These are phyloP conservation scores for Papilio gigon DNA, from an alignment of 2,888 invertebrate genomes.

Conservation along the genomic window DNA sequence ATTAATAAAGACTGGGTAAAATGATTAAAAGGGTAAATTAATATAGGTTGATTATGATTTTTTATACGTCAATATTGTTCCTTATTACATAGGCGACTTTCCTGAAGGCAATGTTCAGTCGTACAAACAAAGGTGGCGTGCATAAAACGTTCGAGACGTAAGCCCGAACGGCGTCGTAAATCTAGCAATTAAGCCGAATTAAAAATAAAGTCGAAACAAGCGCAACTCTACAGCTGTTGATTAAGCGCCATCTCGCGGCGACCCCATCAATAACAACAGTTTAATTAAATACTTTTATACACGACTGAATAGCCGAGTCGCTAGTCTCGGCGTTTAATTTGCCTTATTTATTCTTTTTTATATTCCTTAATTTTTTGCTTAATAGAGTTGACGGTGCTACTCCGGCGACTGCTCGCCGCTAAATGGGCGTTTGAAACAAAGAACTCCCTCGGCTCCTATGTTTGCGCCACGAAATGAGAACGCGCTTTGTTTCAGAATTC, in stretches of 20 bases:
- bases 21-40: too few relatives aligned
- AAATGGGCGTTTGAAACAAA: conserved; percentile 60
- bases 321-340: conserved; percentile 71
- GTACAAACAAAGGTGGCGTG: conserved; percentile 63
- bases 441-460: conserved; percentile 47
- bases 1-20: too few relatives aligned
- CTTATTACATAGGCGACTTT: conserved; percentile 43
- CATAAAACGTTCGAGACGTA: conserved; percentile 66
- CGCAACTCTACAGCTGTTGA: conserved; percentile 66
- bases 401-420: conserved; percentile 48
- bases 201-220: conserved; percentile 76
- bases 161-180: conserved; percentile 68
- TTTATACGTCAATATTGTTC: too few relatives aligned
- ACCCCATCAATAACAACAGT: conserved; percentile 80
- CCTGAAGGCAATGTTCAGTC: conserved; percentile 42
- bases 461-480: conserved; percentile 45
- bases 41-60: too few relatives aligned
- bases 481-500: conserved; percentile 38
- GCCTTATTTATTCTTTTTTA: conserved; percentile 63
- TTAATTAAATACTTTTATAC: conserved; percentile 81
- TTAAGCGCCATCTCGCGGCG: conserved; percentile 80
- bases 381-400: conserved; percentile 61
- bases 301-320: conserved; percentile 69
- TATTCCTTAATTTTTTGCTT: conserved; percentile 62
- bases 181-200: conserved; percentile 78